Evolutionary conservation across 1,140 invertebrate species (phyloP), one percentile per base, ranked within the genome.

Genomic region (Ctenoplectra terminalis): DNA sequence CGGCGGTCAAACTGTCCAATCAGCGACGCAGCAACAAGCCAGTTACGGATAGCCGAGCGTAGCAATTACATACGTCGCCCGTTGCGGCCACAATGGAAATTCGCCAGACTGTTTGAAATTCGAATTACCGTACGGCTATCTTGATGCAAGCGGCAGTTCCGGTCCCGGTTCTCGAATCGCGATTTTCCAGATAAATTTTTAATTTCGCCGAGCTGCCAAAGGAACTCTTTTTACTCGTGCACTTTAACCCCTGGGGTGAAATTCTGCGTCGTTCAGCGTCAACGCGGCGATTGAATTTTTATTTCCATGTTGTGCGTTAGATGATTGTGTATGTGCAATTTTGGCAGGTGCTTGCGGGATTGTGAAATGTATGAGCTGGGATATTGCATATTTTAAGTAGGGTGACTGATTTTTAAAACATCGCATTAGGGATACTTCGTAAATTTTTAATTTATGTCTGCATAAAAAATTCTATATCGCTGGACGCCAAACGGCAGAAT

Each of bases 91-190:
- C 91, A 92, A 92, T 92, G 90, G 90, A 91, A 90, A 91, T 91
- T 90, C 90, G 90, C 90, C 89, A 91, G 91, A 92, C 91, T 91
- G 91, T 92, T 92, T 91, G 91, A 92, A 91, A 92, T 92, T 87
- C 91, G 90, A 91, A 92, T 92, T 91, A 92, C 90, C 90, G 85
- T 84, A 91, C 82, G 90, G 87, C 81, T 91, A 91, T 91, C 90
- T 92, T 91, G 90, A 90, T 87, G 85, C 88, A 81, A 84, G 84
- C 84, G 86, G 86, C 2, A 9, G 34, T 43, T 75, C 31, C 29
- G 50, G 17, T 31, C 23, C 34, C n/a, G 52, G 9, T 60, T 37
- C 56, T 58, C 64, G 4, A 60, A 34, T 31, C 56, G 56, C 46
- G 69, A 73, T 80, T 80, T n/a, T 63, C 5, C 48, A 63, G 69